Conservation (phyloP, 2,113 vertebrate species). For the Myodes glareolus region DNA sequence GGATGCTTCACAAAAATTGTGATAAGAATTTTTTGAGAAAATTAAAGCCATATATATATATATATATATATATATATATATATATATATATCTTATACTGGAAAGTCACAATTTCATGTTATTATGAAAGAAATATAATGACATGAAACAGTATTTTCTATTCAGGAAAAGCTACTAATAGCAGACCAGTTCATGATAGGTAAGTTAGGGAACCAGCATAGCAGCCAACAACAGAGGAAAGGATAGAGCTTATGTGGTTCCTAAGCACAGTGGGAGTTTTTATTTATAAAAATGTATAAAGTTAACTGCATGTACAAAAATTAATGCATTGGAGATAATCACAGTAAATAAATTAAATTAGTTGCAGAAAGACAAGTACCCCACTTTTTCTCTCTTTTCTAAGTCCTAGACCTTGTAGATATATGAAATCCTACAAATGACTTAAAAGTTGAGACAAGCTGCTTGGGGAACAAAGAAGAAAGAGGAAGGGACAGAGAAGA, state of each 20-base stretch:
- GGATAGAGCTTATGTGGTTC: too few relatives aligned
- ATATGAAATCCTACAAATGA: background rate
- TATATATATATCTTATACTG: too few relatives aligned
- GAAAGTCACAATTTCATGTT: background rate
- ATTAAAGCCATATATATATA: too few relatives aligned
- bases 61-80: too few relatives aligned
- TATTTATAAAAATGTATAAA: background rate
- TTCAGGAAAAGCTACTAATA: background rate
- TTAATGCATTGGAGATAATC: background rate
- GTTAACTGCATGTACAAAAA: background rate
- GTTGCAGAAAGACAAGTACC: background rate
- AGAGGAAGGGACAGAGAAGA: background rate
- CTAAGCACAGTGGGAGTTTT: background rate
- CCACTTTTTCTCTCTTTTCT: background rate
- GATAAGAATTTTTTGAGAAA: background rate
- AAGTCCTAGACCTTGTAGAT: background rate
- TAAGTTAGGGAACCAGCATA: background rate
- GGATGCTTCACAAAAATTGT: background rate
- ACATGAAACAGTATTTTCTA: background rate
- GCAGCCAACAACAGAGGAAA: background rate
- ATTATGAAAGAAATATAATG: background rate
- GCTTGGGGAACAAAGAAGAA: background rate
- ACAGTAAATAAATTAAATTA: background rate
- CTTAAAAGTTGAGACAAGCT: background rate
- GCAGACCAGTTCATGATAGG: background rate